Percentiles rank a stretch among this genome's conserved stretches.
Evolutionary conservation across 2,113 vertebrate genomes (phyloP).

Genomic region (Sminthopsis crassicaudata): DNA sequence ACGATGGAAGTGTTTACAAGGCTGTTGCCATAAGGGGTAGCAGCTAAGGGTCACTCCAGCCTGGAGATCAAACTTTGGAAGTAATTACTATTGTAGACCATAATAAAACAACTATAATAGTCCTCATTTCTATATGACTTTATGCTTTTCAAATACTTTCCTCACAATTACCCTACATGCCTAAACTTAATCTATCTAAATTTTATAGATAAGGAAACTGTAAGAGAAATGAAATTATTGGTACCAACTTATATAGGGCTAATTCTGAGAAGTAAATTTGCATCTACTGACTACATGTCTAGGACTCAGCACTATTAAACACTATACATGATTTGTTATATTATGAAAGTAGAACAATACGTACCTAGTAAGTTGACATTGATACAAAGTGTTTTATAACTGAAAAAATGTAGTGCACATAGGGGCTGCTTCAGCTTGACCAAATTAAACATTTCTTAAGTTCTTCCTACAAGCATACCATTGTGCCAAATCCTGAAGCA

Average conservation of each 20-base stretch:
- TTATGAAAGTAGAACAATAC: not conserved
- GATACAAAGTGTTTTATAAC: not conserved
- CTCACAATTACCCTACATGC: not conserved
- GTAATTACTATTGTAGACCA: not conserved
- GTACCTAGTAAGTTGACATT: not conserved
- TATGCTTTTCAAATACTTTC: not conserved
- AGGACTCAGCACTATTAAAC: not conserved
- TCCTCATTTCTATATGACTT: not conserved
- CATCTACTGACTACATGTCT: too few relatives aligned
- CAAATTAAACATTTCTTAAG: not conserved
- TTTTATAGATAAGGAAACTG: not conserved
- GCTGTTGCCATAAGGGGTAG: not conserved
- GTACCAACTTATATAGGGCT: not conserved
- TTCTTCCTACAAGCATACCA: not conserved
- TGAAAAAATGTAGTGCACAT: not conserved
- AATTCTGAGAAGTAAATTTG: not conserved
- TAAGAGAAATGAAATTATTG: not conserved
- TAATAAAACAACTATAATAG: not conserved
- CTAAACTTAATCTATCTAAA: not conserved
- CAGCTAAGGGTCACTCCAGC: not conserved
- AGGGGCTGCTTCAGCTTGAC: not conserved
- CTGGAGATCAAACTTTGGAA: not conserved
- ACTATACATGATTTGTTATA: not conserved
- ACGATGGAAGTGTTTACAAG: too few relatives aligned
- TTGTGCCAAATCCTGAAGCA: not conserved